Percentiles rank a stretch among this genome's conserved stretches.
These are phyloP conservation scores for Calephelis perditalis DNA, from an alignment of 2,888 invertebrate species.

Conservation along the genomic window DNA sequence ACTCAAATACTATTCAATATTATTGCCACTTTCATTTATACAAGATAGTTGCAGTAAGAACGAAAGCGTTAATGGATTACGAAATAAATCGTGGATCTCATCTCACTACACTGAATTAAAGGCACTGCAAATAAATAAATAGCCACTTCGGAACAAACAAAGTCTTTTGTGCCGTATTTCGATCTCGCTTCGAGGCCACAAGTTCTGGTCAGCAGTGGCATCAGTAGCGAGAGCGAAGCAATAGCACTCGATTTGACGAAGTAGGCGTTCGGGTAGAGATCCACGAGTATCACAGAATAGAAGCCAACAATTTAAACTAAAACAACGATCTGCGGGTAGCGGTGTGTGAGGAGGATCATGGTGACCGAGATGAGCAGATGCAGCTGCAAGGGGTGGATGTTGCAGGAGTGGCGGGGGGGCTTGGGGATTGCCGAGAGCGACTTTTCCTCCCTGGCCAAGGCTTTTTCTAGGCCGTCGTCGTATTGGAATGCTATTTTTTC, in stretches of 20 bases:
- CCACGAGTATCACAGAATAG: constrained; percentile 51
- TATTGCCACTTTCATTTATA: constrained; percentile 33
- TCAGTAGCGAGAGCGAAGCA: too few species aligned
- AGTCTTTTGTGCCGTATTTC: too few species aligned
- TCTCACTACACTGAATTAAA: constrained; percentile 30
- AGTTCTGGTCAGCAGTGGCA: too few species aligned
- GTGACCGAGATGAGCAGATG: constrained; percentile 82
- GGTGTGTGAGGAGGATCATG: constrained; percentile 76
- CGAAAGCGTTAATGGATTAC: constrained; percentile 32
- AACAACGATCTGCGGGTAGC: constrained; percentile 82
- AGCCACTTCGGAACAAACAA: too few species aligned
- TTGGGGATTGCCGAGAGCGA: constrained; percentile 74
- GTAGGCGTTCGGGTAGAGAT: constrained; percentile 36
- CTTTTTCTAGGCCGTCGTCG: constrained; percentile 50
- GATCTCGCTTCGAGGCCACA: too few species aligned
- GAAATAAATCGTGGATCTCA: constrained; percentile 41
- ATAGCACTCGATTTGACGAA: too few species aligned
- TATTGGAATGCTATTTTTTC: constrained; percentile 47
- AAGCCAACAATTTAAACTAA: constrained; percentile 72
- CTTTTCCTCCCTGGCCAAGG: constrained; percentile 61
- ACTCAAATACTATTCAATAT: constrained; percentile 18
- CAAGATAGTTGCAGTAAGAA: constrained; percentile 31
- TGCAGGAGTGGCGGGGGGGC: constrained; percentile 67
- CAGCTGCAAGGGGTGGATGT: constrained; percentile 81
- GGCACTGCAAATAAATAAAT: constrained; percentile 5